Evolutionary conservation across 2,113 vertebrate genomes (phyloP).

Genomic region (Galemys pyrenaicus): DNA sequence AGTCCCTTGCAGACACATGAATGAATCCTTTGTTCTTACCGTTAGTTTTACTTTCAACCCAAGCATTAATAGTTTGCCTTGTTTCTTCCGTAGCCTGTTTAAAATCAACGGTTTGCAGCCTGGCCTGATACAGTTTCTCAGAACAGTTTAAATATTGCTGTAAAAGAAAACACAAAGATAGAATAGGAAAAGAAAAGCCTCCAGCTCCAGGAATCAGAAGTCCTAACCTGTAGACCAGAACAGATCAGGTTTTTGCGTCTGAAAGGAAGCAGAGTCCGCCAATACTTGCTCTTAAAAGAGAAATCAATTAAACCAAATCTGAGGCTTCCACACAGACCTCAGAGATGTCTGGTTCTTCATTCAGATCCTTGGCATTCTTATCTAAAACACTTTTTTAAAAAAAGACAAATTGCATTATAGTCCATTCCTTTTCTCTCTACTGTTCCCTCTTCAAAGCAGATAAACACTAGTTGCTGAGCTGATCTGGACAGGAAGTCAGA

Average conservation of each 20-base stretch:
- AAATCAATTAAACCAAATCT: neutral
- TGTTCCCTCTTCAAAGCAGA: neutral
- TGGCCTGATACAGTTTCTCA: slow-evolving; percentile 82
- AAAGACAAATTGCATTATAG: neutral
- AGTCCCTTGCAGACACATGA: neutral
- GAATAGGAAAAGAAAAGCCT: neutral
- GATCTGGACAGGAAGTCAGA: neutral
- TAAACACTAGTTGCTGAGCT: neutral
- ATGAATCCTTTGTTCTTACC: slow-evolving; percentile 70
- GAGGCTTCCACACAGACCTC: neutral
- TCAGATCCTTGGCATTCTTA: neutral
- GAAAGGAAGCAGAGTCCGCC: neutral
- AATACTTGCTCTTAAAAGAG: neutral
- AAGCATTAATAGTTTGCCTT: slow-evolving; percentile 83
- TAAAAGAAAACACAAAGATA: slow-evolving; percentile 42
- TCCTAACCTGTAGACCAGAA: neutral
- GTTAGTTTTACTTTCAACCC: slow-evolving; percentile 85
- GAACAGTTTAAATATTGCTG: slow-evolving; percentile 85
- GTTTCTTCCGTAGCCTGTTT: slow-evolving; percentile 80
- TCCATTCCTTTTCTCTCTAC: neutral
- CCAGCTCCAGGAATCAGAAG: neutral
- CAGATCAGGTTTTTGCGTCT: neutral
- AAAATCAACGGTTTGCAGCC: slow-evolving; percentile 82
- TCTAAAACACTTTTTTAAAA: neutral
- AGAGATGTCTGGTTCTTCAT: neutral